Evolutionary conservation across 2,797 vertebrate genomes (phyloP).

Genomic region (Ceryle rudis): DNA sequence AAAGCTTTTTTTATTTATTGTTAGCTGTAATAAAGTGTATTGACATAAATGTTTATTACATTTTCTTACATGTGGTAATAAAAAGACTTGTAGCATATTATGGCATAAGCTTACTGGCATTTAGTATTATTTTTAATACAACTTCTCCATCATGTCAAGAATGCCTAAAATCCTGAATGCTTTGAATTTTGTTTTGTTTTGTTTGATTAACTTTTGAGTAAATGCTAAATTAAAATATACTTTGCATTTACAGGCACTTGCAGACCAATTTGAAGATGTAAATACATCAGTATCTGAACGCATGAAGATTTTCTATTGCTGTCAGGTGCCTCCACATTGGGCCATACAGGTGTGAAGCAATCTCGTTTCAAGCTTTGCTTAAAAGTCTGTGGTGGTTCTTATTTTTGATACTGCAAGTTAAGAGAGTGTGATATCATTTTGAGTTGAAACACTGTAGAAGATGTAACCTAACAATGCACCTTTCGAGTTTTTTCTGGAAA

Average conservation of each 20-base stretch:
- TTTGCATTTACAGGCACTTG: conserved; percentile 79
- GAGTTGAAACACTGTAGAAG: background rate
- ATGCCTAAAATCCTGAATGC: background rate
- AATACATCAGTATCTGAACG: conserved; percentile 85
- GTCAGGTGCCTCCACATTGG: conserved; percentile 89
- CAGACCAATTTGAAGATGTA: conserved; percentile 89
- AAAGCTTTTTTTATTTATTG: background rate
- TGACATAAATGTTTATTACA: background rate
- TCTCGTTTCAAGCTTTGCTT: background rate
- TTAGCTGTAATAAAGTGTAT: background rate
- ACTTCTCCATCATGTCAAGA: background rate
- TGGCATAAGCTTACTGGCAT: background rate
- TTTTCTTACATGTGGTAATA: background rate
- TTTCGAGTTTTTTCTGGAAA: background rate
- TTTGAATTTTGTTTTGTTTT: background rate
- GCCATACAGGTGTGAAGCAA: conserved; percentile 84
- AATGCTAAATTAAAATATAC: background rate
- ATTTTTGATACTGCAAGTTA: background rate
- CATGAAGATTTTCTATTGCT: conserved; percentile 94
- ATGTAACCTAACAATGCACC: background rate
- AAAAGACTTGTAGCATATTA: background rate
- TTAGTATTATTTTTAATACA: background rate
- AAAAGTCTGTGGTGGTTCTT: background rate
- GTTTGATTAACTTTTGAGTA: background rate
- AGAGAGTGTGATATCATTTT: background rate